Base-by-base conservation (phyloP, 2,888 invertebrate species). In the Drosophila falleni region DNA sequence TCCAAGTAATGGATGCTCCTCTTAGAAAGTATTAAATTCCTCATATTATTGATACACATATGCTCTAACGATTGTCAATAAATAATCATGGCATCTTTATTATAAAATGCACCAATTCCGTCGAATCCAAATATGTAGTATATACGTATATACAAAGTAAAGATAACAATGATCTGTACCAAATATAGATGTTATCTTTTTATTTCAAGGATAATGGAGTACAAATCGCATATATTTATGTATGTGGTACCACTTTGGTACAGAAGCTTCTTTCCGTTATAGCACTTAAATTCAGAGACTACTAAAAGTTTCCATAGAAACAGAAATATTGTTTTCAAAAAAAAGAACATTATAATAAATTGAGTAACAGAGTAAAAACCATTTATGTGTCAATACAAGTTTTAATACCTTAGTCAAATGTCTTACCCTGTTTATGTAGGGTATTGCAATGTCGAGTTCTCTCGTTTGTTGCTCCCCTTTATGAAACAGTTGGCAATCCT, bases 401-500 rank as follows among this genome's bases (percentile, higher is more conserved):
- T 19, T 4, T 19, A 42, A 42, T 42, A 13, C 1, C 19, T 13
- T 13, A 19, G 41, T 41, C 41, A 41, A 41, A 10, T 16, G 41
- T 41, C 41, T 10, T 37, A n/a, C 1, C 1, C 23, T 37, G 49
- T 3, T 16, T 35, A 35, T 8, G 26, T 9, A 53, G 53, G 39
- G 53, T 53, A 53, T 39, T 19, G 26, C 15, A 9, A 11, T 3
- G 37, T 39, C 37, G 37, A 37, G 39, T 37, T 29, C 47, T 37
- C 47, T 58, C n/a, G 9, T 16, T 33, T 35, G n/a, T 9, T 9
- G 1, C 16, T 33, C 58, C 46, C 58, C 58, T 37, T 58, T 33
- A 13, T 15, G 47, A 47, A 47, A 58, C 46, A 47, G 58, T 47
- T 58, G 58, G 58, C 47, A 58, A 47, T 37, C 58, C 58, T 58